Evolutionary conservation across 1,140 invertebrate species (phyloP).

Genomic region (Drosophila nigrodunni): DNA sequence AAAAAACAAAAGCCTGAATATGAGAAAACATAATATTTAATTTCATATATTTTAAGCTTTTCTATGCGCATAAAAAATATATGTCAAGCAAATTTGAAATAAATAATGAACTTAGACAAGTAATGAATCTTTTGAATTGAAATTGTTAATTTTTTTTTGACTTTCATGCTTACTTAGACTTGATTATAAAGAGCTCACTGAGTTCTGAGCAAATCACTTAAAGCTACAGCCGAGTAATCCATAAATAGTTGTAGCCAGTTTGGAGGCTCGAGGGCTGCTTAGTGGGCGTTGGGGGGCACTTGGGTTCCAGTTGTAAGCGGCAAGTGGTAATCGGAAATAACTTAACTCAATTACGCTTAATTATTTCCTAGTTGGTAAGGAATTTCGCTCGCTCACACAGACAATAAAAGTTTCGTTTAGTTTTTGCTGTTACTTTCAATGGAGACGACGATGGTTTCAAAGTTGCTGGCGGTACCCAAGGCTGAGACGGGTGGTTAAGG

Average conservation of each 20-base stretch:
- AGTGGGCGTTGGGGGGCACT: neutral
- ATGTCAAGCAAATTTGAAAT: too few relatives aligned
- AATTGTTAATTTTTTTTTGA: too few relatives aligned
- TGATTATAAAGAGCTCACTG: neutral
- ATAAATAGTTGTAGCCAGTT: neutral
- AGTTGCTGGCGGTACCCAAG: constrained; percentile 8
- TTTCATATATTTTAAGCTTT: too few relatives aligned
- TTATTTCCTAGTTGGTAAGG: constrained; percentile 81
- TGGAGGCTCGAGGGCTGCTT: neutral
- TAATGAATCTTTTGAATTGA: too few relatives aligned
- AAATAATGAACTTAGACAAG: too few relatives aligned
- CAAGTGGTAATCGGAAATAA: constrained; percentile 74
- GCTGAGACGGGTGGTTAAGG: too few relatives aligned
- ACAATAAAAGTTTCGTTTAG: constrained; percentile 78
- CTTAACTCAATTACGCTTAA: constrained; percentile 84
- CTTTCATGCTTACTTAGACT: neutral
- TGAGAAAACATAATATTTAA: too few relatives aligned
- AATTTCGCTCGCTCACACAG: constrained; percentile 68
- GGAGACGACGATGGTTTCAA: constrained; percentile 25
- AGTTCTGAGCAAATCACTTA: constrained; percentile 56
- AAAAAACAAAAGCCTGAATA: too few relatives aligned
- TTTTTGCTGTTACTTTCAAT: constrained; percentile 69
- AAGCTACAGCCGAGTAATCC: constrained; percentile 1
- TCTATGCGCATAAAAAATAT: too few relatives aligned
- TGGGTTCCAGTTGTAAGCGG: constrained; percentile 3